Percentiles rank a stretch among this genome's conserved stretches.
Evolutionary conservation across 2,113 vertebrate genomes (phyloP).

Genomic region (Micromys minutus): DNA sequence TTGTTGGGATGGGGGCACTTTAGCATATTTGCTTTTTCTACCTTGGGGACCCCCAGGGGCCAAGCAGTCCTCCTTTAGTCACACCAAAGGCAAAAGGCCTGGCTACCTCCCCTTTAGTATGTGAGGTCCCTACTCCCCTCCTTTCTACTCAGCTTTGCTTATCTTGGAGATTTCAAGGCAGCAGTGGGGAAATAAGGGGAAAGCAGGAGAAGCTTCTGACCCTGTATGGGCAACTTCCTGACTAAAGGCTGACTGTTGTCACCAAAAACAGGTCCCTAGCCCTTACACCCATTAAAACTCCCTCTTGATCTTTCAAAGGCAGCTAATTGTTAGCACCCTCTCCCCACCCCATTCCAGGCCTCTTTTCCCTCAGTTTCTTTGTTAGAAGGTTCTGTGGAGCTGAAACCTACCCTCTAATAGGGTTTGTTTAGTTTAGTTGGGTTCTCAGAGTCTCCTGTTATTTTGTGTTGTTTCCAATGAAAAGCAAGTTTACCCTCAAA

Average conservation of each 20-base stretch:
- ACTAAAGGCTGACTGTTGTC: conserved; percentile 67
- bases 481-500: conserved; percentile 81
- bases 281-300: conserved; percentile 60
- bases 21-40: conserved; percentile 69
- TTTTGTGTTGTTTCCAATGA: conserved; percentile 79
- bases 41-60: conserved; percentile 64
- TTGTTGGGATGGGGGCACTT: conserved; percentile 66
- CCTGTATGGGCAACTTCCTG: conserved; percentile 62
- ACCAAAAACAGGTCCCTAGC: conserved; percentile 63
- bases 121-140: conserved; percentile 57
- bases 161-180: conserved; percentile 69
- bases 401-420: conserved; percentile 72
- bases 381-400: conserved; percentile 70
- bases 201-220: conserved; percentile 53
- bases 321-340: conserved; percentile 78
- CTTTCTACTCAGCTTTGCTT: conserved; percentile 69
- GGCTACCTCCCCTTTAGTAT: conserved; percentile 76
- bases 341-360: conserved; percentile 57
- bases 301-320: conserved; percentile 77
- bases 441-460: conserved; percentile 68
- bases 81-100: conserved; percentile 82
- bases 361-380: conserved; percentile 60
- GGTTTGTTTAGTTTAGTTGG: conserved; percentile 71
- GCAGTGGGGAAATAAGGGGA: conserved; percentile 41
- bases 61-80: conserved; percentile 77